phyloP scores from a whole-genome alignment of 2,797 vertebrate genomes.

The Hoplostethus atlanticus region DNA sequence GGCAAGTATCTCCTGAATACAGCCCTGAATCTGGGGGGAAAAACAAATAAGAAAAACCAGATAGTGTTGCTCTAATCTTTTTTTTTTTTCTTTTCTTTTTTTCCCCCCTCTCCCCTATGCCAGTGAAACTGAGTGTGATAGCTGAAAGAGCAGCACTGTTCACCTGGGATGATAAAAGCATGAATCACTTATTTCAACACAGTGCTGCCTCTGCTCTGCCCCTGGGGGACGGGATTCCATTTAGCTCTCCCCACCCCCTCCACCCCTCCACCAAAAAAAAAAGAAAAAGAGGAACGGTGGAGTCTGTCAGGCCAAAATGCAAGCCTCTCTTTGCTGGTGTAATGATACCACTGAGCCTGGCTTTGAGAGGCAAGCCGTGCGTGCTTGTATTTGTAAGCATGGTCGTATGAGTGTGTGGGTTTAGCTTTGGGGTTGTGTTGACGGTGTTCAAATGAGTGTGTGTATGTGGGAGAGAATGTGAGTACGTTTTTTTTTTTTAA shows the following conservation, averaged over 20 bases:
- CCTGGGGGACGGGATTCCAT: conserved; percentile 75
- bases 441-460: conserved; percentile 33
- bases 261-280: conserved; percentile 29
- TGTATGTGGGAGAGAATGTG: conserved; percentile 27
- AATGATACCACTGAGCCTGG: conserved; percentile 68
- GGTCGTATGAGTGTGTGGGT: conserved; percentile 34
- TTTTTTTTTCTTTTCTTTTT: too few relatives aligned
- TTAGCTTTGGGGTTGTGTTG: conserved; percentile 40
- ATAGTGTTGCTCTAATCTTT: conserved; percentile 11
- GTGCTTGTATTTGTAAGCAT: conserved; percentile 56
- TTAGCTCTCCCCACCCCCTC: conserved; percentile 51
- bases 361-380: conserved; percentile 62
- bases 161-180: conserved; percentile 82
- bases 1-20: neutral
- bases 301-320: conserved; percentile 67
- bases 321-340: conserved; percentile 59
- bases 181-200: conserved; percentile 85
- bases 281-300: conserved; percentile 21
- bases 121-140: conserved; percentile 43
- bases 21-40: conserved; percentile 2
- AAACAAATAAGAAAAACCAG: conserved; percentile 7
- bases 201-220: conserved; percentile 70
- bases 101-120: neutral
- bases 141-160: conserved; percentile 74
- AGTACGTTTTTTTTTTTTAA: conserved; percentile 8